Evolutionary conservation across 1,140 invertebrate genomes (phyloP).

Genomic region (Yoshiicerus persimilis): DNA sequence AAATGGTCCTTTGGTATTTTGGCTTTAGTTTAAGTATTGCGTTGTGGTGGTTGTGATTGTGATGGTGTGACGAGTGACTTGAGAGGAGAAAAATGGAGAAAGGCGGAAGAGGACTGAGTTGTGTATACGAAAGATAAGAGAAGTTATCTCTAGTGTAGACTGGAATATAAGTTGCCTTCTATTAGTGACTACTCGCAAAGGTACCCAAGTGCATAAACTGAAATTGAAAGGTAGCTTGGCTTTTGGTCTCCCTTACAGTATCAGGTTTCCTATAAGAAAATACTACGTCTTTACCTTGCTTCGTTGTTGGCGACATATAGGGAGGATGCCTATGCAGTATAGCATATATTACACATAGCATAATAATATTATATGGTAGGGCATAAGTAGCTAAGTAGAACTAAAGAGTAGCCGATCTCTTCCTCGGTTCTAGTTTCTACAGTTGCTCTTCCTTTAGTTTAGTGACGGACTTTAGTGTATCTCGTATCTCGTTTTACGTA

Average conservation of each 20-base stretch:
- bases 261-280: background rate
- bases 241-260: background rate
- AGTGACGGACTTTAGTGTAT: background rate
- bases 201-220: background rate
- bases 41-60: background rate
- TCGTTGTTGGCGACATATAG: too few relatives aligned
- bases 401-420: background rate
- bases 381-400: background rate
- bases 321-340: too few relatives aligned
- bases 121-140: background rate
- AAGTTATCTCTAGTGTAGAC: background rate
- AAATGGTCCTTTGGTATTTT: too few relatives aligned
- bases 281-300: too few relatives aligned
- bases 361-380: background rate
- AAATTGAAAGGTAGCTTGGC: background rate
- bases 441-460: background rate
- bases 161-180: background rate
- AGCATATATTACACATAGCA: too few relatives aligned
- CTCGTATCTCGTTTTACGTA: background rate
- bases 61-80: background rate
- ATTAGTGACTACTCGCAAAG: background rate
- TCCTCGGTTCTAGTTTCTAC: background rate
- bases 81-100: background rate
- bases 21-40: background rate
- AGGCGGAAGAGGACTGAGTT: background rate